These are phyloP conservation scores for Drosophila kanekoi DNA, from an alignment of 2,888 invertebrate species.

Conservation along the genomic window DNA sequence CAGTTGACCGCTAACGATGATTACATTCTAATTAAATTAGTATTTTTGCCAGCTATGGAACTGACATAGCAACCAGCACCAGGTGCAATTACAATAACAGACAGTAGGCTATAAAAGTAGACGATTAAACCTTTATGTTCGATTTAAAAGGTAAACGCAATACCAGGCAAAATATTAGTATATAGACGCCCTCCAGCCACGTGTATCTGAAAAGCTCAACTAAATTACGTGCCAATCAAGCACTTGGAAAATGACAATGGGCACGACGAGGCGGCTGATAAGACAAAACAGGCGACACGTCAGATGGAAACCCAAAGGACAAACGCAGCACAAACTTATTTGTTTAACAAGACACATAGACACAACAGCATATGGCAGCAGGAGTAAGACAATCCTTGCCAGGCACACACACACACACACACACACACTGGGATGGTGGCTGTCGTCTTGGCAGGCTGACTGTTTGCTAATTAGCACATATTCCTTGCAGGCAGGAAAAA, in stretches of 20 bases:
- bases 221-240: constrained; percentile 80
- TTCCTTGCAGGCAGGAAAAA: constrained; percentile 75
- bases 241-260: constrained; percentile 76
- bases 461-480: constrained; percentile 81
- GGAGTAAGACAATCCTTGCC: constrained; percentile 60
- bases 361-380: constrained; percentile 23
- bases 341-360: constrained; percentile 59
- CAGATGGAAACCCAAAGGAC: constrained; percentile 44
- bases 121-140: too few species aligned
- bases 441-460: constrained; percentile 47
- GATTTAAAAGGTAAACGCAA: too few species aligned
- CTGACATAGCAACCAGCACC: constrained; percentile 5
- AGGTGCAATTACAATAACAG: background rate
- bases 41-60: constrained; percentile 11
- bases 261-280: constrained; percentile 61
- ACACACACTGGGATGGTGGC: constrained; percentile 23
- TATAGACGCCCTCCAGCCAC: too few species aligned
- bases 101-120: too few species aligned
- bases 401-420: constrained; percentile 20
- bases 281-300: constrained; percentile 59
- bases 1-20: constrained; percentile 53
- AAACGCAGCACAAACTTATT: constrained; percentile 64
- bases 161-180: background rate
- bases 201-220: constrained; percentile 32
- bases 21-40: constrained; percentile 64